Evolutionary conservation across 2,113 vertebrate species (phyloP).

Genomic region (Heterotis niloticus): DNA sequence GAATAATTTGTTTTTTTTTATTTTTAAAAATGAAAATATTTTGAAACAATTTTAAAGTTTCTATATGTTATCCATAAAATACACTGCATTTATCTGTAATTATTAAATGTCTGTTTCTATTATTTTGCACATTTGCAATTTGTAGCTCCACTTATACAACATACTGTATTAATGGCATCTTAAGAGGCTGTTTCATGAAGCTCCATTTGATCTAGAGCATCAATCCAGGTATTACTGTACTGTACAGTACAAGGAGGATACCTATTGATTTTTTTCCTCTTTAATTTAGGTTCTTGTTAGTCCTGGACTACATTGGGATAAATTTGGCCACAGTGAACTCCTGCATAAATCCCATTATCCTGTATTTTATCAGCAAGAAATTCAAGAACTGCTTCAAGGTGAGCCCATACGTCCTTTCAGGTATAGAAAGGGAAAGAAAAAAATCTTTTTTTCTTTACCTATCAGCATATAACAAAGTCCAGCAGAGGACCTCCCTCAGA

Average conservation of each 20-base stretch:
- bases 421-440: neutral
- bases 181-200: neutral
- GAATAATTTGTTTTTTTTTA: no score
- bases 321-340: constrained; percentile 94
- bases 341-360: constrained; percentile 96
- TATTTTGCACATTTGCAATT: no score
- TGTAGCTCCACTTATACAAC: neutral
- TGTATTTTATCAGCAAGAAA: constrained; percentile 98
- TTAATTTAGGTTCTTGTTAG: constrained; percentile 79
- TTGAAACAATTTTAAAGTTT: no score
- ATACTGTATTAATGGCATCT: neutral
- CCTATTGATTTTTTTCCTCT: constrained; percentile 32
- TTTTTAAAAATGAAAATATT: no score
- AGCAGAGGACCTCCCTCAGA: no score
- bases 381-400: constrained; percentile 99
- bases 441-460: neutral
- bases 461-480: neutral
- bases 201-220: neutral
- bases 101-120: no score
- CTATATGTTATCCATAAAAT: neutral
- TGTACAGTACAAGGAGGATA: neutral
- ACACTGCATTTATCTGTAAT: no score
- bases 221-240: neutral
- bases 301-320: constrained; percentile 83
- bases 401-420: constrained; percentile 36